Evolutionary conservation across 2,797 vertebrate species (phyloP), one percentile per base, ranked within the genome.

Genomic region (Etheostoma nigrum): DNA sequence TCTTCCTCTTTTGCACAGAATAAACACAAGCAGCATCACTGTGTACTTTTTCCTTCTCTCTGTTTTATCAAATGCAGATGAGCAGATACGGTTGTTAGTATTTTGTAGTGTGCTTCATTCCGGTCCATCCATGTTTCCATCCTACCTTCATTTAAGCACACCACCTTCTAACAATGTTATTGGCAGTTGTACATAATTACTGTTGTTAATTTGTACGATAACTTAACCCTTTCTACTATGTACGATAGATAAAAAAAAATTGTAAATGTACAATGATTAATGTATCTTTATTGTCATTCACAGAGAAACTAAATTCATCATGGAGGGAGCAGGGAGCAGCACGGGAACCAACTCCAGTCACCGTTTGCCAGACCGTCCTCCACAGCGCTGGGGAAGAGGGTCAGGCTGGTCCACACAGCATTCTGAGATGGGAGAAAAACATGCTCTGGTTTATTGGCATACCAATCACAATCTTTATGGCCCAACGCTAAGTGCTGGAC

Each of bases 1-100:
- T 86, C 84, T 89, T 81, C 73, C 82, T 87, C 65, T 81, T 76
- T 76, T 67, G 61, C 78, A 81, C 75, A 74, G 68, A 76, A 76
- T 59, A 76, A 81, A 89, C 84, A 88, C 80, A 79, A 83, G 54
- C 77, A 69, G 67, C 72, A 71, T 72, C 76, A 42, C 23, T 11
- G 71, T 67, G 74, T 54, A 33, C 61, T 65, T 67, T 59, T 53
- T 66, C 53, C 30, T 40, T 27, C 47, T 47, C 33, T 73, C 40
- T 54, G 15, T 78, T 81, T 72, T 49, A 79, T 78, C 58, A 65
- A 73, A 88, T 81, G 75, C 78, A 88, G 45, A 83, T 53, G 61
- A 83, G 59, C 71, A 76, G 77, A 88, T 79, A 54, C 67, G 51
- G 21, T 52, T 61, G 74, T 68, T 67, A 3, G n/a, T 53, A 45